These are phyloP conservation scores for Chorisops tibialis DNA, from an alignment of 2,888 invertebrate genomes.

Conservation along the genomic window DNA sequence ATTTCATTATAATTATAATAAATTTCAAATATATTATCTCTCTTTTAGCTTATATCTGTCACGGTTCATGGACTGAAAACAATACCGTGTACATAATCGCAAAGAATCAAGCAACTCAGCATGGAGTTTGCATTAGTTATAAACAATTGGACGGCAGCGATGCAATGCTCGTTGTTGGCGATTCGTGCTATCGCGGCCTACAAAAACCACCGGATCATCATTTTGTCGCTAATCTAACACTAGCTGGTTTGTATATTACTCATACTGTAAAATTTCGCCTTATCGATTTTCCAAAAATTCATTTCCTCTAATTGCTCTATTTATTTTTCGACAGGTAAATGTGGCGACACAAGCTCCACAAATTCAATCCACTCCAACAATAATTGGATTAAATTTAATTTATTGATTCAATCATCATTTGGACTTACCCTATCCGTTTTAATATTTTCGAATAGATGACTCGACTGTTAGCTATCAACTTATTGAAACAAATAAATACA, in stretches of 20 bases:
- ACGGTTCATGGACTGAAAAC: slow-evolving; percentile 85
- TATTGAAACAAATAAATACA: too few relatives aligned
- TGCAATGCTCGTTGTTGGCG: slow-evolving; percentile 50
- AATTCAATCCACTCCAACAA: slow-evolving; percentile 26
- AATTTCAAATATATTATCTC: neutral
- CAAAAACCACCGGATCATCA: slow-evolving; percentile 51
- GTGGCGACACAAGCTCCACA: slow-evolving; percentile 36
- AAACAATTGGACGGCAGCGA: slow-evolving; percentile 47
- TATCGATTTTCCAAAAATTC: neutral
- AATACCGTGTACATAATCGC: slow-evolving; percentile 79
- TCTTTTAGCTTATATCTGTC: slow-evolving; percentile 76
- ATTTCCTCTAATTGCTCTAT: neutral
- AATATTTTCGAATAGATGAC: too few relatives aligned
- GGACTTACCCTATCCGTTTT: too few relatives aligned
- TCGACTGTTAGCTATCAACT: too few relatives aligned
- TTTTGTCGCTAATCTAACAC: slow-evolving; percentile 50
- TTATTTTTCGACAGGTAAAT: slow-evolving; percentile 34
- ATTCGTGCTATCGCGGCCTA: slow-evolving; percentile 50
- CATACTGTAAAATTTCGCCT: neutral
- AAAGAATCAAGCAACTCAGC: slow-evolving; percentile 49
- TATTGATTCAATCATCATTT: slow-evolving; percentile 11
- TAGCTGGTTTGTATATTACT: slow-evolving; percentile 41
- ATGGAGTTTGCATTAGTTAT: slow-evolving; percentile 52
- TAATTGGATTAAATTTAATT: slow-evolving; percentile 20
- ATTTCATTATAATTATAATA: too few relatives aligned